phyloP scores from a whole-genome alignment of 2,797 vertebrate species.

The Petrocephalus schoutedeni region DNA sequence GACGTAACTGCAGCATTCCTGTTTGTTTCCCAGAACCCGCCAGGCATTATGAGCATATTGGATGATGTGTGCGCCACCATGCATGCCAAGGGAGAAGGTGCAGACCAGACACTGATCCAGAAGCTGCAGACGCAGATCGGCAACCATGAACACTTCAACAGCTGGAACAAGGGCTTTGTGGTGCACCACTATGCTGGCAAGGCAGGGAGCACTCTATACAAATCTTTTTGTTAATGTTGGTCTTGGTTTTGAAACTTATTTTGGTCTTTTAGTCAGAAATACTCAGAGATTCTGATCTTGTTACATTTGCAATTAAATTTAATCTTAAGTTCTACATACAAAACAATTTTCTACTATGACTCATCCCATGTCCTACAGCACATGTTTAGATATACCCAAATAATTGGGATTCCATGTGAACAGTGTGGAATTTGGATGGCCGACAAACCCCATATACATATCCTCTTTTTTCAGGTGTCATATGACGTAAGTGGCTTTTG shows the following conservation, averaged over 20 bases:
- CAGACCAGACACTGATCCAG: slow-evolving; percentile 72
- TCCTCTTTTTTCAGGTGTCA: slow-evolving; percentile 51
- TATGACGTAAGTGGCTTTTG: slow-evolving; percentile 69
- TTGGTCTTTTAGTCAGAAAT: not conserved
- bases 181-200: slow-evolving; percentile 77
- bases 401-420: not conserved
- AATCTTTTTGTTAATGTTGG: not conserved
- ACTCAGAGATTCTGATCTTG: not conserved
- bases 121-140: slow-evolving; percentile 70
- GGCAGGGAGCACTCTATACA: slow-evolving; percentile 44
- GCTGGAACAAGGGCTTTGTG: slow-evolving; percentile 73
- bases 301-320: not conserved
- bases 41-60: slow-evolving; percentile 72
- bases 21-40: slow-evolving; percentile 58
- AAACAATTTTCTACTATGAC: not conserved
- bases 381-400: not conserved
- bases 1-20: not conserved
- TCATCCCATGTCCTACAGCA: not conserved
- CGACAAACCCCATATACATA: not conserved
- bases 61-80: slow-evolving; percentile 78
- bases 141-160: slow-evolving; percentile 72
- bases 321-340: not conserved
- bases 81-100: slow-evolving; percentile 77
- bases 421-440: not conserved
- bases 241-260: not conserved